Conservation (phyloP, 35 echinoderm and acorn worm genomes). For the Heliocidaris tuberculata region DNA sequence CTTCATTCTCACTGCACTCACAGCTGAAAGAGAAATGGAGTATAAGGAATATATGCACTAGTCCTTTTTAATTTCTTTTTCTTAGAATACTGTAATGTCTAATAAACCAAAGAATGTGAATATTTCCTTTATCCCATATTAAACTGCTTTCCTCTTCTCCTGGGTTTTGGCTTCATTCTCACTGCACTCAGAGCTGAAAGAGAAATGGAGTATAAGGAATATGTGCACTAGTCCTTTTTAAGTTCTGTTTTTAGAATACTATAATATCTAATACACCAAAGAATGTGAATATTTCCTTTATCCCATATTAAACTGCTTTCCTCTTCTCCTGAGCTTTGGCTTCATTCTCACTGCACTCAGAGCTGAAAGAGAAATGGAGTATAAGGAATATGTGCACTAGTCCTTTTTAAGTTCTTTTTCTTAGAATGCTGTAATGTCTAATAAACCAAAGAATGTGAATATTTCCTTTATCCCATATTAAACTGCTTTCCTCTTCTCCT, state of each 20-base stretch:
- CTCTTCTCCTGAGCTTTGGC: constrained; percentile 66
- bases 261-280: too few relatives aligned
- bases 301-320: constrained; percentile 34
- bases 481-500: constrained; percentile 62
- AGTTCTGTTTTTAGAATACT: too few relatives aligned
- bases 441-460: too few relatives aligned
- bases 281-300: constrained; percentile 45
- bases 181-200: constrained; percentile 58
- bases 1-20: constrained; percentile 58
- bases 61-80: too few relatives aligned
- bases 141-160: constrained; percentile 59
- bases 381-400: not conserved
- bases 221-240: too few relatives aligned
- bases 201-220: not conserved
- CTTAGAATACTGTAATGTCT: too few relatives aligned
- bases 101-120: too few relatives aligned
- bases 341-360: constrained; percentile 57
- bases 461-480: constrained; percentile 53
- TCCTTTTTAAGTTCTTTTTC: too few relatives aligned
- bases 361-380: not conserved
- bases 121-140: constrained; percentile 53
- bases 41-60: not conserved
- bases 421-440: too few relatives aligned
- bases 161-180: constrained; percentile 49
- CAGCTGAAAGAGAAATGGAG: not conserved